A percentile compares a stretch with the other conserved stretches of the same genome.
phyloP scores from a whole-genome alignment of 1,140 invertebrate genomes.

The Augochlora pura region DNA sequence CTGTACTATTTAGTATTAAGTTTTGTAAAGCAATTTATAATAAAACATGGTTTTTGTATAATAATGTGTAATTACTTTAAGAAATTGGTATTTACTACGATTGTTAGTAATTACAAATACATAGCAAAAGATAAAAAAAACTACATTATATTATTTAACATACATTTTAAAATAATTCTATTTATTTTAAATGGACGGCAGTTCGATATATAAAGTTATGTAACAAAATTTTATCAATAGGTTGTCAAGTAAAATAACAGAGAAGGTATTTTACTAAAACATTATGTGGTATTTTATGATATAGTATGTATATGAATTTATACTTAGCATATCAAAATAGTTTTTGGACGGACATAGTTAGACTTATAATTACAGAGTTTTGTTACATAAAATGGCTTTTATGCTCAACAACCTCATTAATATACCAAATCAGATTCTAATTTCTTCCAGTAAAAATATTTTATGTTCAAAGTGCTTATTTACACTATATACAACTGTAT shows the following conservation, averaged over 20 bases:
- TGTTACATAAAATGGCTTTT: background rate
- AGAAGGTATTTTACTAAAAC: background rate
- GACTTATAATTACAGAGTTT: no score
- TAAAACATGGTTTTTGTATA: constrained; percentile 22
- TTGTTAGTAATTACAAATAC: background rate
- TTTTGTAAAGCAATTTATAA: background rate
- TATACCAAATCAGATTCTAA: background rate
- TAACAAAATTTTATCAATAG: background rate
- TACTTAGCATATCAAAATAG: no score
- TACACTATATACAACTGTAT: constrained; percentile 29
- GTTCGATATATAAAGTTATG: background rate
- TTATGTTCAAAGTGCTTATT: constrained; percentile 5
- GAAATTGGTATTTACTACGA: background rate
- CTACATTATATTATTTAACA: background rate
- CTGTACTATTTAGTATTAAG: background rate
- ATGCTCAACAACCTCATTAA: background rate
- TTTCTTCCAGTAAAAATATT: background rate
- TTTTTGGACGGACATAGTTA: constrained; percentile 13
- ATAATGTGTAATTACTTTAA: background rate
- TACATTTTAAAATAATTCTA: background rate
- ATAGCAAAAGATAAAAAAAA: constrained; percentile 16
- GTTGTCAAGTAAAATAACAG: background rate
- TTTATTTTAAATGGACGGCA: constrained; percentile 39
- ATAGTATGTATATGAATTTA: no score
- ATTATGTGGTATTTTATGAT: no score